Base-by-base conservation (phyloP, 2,113 vertebrate species). In the Xiphorhynchus elegans region DNA sequence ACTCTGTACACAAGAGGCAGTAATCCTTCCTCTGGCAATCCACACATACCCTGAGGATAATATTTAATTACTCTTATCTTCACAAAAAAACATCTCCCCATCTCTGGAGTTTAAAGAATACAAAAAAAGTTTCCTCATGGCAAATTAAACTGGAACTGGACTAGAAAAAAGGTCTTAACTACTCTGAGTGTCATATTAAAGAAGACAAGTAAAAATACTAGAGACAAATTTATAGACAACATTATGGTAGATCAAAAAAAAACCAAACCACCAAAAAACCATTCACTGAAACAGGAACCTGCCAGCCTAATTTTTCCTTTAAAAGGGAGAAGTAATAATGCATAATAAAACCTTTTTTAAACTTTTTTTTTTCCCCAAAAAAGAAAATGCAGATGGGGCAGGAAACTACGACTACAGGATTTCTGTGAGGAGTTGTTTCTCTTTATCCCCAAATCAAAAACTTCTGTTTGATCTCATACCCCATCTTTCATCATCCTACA, bases 341-440 rank as follows among this genome's bases (percentile, higher is more conserved):
- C 33, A 76, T 17, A 69, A 44, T 13, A 75, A 64, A 66, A 49
- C 2, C 10, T 20, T 55, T 35, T 33, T 40, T 1, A 33, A 62
- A 13, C 2, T 1, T 8, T 24, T 47, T n/a, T 42, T 8, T 31
- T 23, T 3, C 1, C 4, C 3, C 8, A 7, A 6, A 7, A 29
- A 49, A 35, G 40, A 39, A 40, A 50, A 3, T 68, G 35, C 59
- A 70, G 17, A 55, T 56, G 21, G 21, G 17, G 11, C 25, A 55
- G 25, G n/a, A 84, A 67, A 31, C 17, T 42, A 24, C 7, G 23
- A 52, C 39, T 86, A 49, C 20, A 24, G 33, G 20, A 44, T 59
- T 70, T 85, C 37, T 73, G 24, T 17, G 33, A 92, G 15, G 21
- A 64, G 35, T 42, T 47, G 3, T 10, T 82, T 72, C 64, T 62